A percentile compares a stretch with the other conserved stretches of the same genome.
Evolutionary conservation across 1,140 invertebrate species (phyloP).

Genomic region (Drosophila jambulina): DNA sequence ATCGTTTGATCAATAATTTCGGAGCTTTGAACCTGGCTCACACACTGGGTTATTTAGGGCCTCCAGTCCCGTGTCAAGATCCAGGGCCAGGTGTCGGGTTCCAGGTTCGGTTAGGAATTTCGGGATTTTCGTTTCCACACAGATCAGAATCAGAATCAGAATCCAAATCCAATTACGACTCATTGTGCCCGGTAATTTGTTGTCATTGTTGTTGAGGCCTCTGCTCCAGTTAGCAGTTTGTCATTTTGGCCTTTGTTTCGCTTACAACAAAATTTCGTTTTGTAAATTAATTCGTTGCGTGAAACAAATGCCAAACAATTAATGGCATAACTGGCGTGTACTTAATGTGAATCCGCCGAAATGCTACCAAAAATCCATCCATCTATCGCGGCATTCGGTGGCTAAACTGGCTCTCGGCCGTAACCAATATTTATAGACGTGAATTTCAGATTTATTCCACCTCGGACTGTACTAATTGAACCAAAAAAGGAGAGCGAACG

Average conservation of each 20-base stretch:
- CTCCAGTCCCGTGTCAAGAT: conserved; percentile 9
- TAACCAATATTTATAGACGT: conserved; percentile 63
- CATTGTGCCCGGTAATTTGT: conserved; percentile 64
- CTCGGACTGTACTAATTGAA: conserved; percentile 48
- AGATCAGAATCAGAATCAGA: conserved; percentile 20
- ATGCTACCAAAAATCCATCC: conserved; percentile 65
- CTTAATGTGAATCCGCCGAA: conserved; percentile 60
- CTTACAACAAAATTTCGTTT: conserved; percentile 27
- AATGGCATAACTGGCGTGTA: conserved; percentile 55
- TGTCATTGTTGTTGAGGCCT: conserved; percentile 60
- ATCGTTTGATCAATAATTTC: conserved; percentile 35
- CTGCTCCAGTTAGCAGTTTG: conserved; percentile 48
- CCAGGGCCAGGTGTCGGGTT: conserved; percentile 41
- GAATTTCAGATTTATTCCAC: conserved; percentile 38
- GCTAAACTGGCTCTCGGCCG: conserved; percentile 52
- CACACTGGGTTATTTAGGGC: conserved; percentile 24
- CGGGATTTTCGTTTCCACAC: background rate
- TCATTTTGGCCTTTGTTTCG: conserved; percentile 45
- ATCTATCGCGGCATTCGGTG: conserved; percentile 58
- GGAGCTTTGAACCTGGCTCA: conserved; percentile 60
- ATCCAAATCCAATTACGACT: conserved; percentile 51
- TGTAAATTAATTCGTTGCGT: conserved; percentile 61
- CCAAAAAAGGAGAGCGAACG: conserved; percentile 50
- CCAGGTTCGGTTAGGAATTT: conserved; percentile 25
- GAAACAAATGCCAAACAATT: conserved; percentile 61